A percentile compares a stretch with the other conserved stretches of the same genome.
phyloP scores from a whole-genome alignment of 1,140 invertebrate genomes.

The Drosophila azteca region DNA sequence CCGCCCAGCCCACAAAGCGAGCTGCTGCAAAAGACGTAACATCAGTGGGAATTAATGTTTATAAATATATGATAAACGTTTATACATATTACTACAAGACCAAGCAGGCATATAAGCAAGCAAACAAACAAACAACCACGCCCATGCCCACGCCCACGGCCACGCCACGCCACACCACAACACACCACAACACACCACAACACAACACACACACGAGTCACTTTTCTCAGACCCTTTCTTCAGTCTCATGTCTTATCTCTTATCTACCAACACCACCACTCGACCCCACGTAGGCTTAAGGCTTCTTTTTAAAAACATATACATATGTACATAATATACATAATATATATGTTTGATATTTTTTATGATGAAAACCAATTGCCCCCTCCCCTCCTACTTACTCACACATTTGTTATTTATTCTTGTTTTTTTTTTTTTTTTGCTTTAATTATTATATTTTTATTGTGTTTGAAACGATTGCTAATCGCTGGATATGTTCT shows the following conservation, averaged over 20 bases:
- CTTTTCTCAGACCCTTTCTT: constrained; percentile 4
- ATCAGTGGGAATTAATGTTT: constrained; percentile 84
- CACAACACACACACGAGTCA: no score
- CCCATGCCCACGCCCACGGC: constrained; percentile 10
- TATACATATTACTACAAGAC: constrained; percentile 75
- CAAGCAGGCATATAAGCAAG: constrained; percentile 70
- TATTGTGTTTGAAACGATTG: constrained; percentile 30
- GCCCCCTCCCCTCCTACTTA: constrained; percentile 22
- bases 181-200: not conserved
- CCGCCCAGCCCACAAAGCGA: constrained; percentile 82
- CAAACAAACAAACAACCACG: constrained; percentile 61
- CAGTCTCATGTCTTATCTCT: not conserved
- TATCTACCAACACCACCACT: constrained; percentile 31
- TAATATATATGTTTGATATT: constrained; percentile 58
- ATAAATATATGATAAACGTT: constrained; percentile 83
- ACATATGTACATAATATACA: constrained; percentile 36
- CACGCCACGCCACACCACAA: not conserved
- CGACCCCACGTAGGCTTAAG: constrained; percentile 60
- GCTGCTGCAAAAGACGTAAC: constrained; percentile 83
- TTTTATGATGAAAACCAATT: no score
- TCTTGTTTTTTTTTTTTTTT: constrained; percentile 57
- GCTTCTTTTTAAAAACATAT: constrained; percentile 38
- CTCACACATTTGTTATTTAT: constrained; percentile 77
- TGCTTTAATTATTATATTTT: constrained; percentile 44
- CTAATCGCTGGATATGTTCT: constrained; percentile 26